A percentile compares a stretch with the other conserved stretches of the same genome.
These are phyloP conservation scores for Calcarius lapponicus DNA, from an alignment of 2,797 vertebrate species.

Conservation along the genomic window DNA sequence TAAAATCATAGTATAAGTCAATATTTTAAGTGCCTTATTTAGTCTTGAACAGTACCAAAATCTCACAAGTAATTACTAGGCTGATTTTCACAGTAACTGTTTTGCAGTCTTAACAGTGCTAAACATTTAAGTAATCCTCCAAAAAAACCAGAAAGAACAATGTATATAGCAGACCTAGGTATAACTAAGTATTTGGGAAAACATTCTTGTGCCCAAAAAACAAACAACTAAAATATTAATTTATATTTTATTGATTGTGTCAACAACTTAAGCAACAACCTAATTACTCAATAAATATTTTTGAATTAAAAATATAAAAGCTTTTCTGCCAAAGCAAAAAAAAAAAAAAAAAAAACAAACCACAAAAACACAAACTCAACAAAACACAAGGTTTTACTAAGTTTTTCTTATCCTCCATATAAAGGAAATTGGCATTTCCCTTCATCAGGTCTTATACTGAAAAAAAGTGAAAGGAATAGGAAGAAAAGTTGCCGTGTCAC, in stretches of 20 bases:
- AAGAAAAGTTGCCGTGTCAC: constrained; percentile 43
- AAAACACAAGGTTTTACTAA: not conserved
- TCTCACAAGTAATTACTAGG: not conserved
- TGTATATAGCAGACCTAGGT: not conserved
- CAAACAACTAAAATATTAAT: not conserved
- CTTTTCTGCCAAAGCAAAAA: not conserved
- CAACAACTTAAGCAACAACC: not conserved
- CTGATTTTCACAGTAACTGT: not conserved
- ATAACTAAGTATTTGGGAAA: not conserved
- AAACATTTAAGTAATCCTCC: not conserved
- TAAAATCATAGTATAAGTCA: not conserved
- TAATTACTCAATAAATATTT: not conserved
- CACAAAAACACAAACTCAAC: not conserved
- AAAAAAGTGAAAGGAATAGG: constrained; percentile 10
- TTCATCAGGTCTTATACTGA: not conserved
- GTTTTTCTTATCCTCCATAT: not conserved
- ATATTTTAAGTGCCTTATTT: not conserved
- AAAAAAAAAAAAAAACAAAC: no score
- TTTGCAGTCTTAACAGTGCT: not conserved
- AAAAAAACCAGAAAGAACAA: not conserved
- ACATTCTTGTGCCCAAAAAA: not conserved
- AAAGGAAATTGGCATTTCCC: not conserved
- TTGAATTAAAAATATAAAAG: not conserved
- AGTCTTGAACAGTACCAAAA: not conserved
- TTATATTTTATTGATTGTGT: not conserved